Evolutionary conservation across 2,797 vertebrate genomes (phyloP), one percentile per base, ranked within the genome.

Genomic region (Hydrolagus colliei): DNA sequence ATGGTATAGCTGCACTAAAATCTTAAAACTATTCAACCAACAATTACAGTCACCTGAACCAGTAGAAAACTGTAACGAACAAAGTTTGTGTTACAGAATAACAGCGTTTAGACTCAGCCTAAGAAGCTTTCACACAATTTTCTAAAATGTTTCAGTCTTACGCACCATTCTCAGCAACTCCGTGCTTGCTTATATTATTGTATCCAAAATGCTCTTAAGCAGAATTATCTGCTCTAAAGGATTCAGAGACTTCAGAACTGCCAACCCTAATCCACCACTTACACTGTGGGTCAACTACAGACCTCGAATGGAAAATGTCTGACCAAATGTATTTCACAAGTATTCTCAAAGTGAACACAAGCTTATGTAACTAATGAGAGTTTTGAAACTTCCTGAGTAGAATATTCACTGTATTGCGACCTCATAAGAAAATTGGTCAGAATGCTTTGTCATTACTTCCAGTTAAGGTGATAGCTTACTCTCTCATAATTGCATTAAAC

Each of bases 291-390:
- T 32, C 16, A 32, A 35, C 14, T 27, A 82, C 12, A 65, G 78
- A 82, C 11, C 4, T n/a, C 9, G 20, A 59, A 10, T 11, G 75
- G 41, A 77, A 77, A 59, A 18, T 20, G 0, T 82, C 67, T 67
- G 63, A 67, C 35, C 78, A 80, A 80, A 65, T 80, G 14, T 80
- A 80, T 67, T 78, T n/a, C 27, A 80, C 62, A 22, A 6, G 3
- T 65, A 65, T 82, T 20, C 27, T 67, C 4, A 63, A 65, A 16
- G 8, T 52, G 9, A 67, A 16, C 13, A 18, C 12, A 18, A 65
- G 63, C 63, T 32, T 35, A 35, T 13, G 16, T 73, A 20, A 6
- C 41, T 52, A 52, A 52, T 52, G 41, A 18, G 59, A 18, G 59
- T 35, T n/a, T 77, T 59, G 75, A 77, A 77, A 77, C 75, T 59